Base-by-base conservation (phyloP, 2,113 vertebrate species). In the Trochalopteron elliotii region DNA sequence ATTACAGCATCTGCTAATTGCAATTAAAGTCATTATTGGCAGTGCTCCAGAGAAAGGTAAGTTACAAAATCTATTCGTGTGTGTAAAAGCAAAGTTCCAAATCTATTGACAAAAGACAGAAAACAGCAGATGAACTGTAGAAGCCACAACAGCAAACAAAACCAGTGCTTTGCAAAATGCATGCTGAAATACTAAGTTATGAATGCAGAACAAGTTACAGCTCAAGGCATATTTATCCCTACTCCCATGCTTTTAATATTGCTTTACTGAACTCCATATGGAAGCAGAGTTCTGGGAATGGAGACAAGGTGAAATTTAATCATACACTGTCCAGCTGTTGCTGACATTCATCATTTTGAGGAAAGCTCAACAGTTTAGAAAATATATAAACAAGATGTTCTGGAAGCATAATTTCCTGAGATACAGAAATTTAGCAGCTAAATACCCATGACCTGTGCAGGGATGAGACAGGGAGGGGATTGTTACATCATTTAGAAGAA, bases 301-400 rank as follows among this genome's bases (percentile, higher is more conserved):
- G 69, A 87, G 64, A 95, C 85, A 94, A 90, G 76, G 96, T 93
- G 92, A 96, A 96, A 96, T 95, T 96, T 80, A 94, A 96, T 96
- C 77, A 57, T 68, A 92, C 6, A 5, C 83, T 93, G 86, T 81
- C 90, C 96, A 96, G 96, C 96, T 97, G 96, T 83, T 96, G 86
- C 96, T 93, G 93, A 94, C 88, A 90, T 90, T 94, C 88, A 92
- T 93, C n/a, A 90, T 96, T 92, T 90, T 88, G 91, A 86, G 77
- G 56, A 77, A 94, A 93, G 76, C 9, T 37, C 77, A 96, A 95
- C 83, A 92, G 88, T 94, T 96, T 93, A 93, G 83, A 94, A 94
- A 93, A 56, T 92, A 96, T 60, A 94, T 92, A 95, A 96, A 96
- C 92, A 97, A 94, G 96, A 95, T 90, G 83, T 95, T 93, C 92